phyloP scores from a whole-genome alignment of 2,888 invertebrate species.

The Aspidiotus destructor region DNA sequence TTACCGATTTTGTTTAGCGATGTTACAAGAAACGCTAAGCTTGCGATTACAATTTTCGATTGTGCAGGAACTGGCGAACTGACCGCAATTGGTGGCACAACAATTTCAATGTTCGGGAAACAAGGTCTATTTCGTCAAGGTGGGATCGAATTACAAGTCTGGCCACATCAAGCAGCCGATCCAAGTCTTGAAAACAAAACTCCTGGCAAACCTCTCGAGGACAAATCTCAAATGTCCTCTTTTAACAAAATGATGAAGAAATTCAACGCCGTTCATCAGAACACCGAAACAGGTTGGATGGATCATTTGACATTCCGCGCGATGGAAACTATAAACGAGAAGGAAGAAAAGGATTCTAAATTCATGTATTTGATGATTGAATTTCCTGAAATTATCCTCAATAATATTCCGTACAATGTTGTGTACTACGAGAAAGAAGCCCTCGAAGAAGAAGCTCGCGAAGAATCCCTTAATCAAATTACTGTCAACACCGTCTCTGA shows the following conservation, averaged over 20 bases:
- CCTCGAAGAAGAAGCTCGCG: constrained; percentile 68
- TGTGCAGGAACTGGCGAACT: constrained; percentile 76
- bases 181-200: constrained; percentile 62
- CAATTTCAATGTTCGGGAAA: constrained; percentile 88
- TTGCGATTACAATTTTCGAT: constrained; percentile 84
- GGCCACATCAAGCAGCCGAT: constrained; percentile 75
- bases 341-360: constrained; percentile 82
- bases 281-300: constrained; percentile 93
- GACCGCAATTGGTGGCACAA: constrained; percentile 82
- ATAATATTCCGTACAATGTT: constrained; percentile 65
- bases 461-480: constrained; percentile 69
- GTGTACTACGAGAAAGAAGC: constrained; percentile 92
- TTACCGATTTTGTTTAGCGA: constrained; percentile 85
- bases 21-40: constrained; percentile 72
- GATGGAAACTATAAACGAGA: constrained; percentile 89
- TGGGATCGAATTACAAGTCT: constrained; percentile 81
- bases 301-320: constrained; percentile 90
- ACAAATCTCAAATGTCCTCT: constrained; percentile 75
- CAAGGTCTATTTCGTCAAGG: constrained; percentile 83
- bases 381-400: constrained; percentile 72
- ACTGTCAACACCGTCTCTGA: constrained; percentile 78
- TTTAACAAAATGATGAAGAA: constrained; percentile 86
- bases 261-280: constrained; percentile 85
- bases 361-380: constrained; percentile 92
- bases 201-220: constrained; percentile 73